Base-by-base conservation (phyloP, 2,113 vertebrate species). In the Scartelaos histophorus region DNA sequence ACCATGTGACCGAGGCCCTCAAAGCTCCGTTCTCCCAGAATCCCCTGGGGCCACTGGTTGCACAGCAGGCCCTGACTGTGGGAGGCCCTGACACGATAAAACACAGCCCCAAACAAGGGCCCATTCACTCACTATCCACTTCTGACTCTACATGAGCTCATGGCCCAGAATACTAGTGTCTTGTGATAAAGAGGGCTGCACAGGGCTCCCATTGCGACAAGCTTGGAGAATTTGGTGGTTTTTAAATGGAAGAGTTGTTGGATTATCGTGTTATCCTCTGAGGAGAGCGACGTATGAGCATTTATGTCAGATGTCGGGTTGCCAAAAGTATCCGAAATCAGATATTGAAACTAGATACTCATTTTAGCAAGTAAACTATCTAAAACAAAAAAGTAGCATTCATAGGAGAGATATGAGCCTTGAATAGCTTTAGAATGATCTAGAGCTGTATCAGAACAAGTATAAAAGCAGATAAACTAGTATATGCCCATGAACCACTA, bases 1-100 rank as follows among this genome's bases (percentile, higher is more conserved):
- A 68, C 54, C 85, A 79, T 75, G 83, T 87, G 85, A 85, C 72
- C 67, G 67, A 29, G 62, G 73, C 69, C 67, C 3, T 72, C 78
- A 73, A 72, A 80, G 67, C 69, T 70, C 69, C 80, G 68, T 82
- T 78, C 72, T 74, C 74, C 71, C 57, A 66, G 46, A 51, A 74
- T 60, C 80, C 74, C 70, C 49, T 2, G 71, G 82, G 66, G 64
- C 58, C 7, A 47, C 35, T n/a, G 46, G n/a, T 45, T 60, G 58
- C 46, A 16, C 53, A 53, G 79, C 73, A 70, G 68, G 66, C 47
- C 25, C 70, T 13, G 64, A 64, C 61, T 64, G 61, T n/a, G 61
- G 17, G 61, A 64, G 61, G 34, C 61, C 34, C 34, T 17, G 17
- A 64, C 61, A 21, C 34, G 29, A 64, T 64, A n/a, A 64, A 64